Evolutionary conservation across 2,888 invertebrate genomes (phyloP).

Genomic region (Ceriagrion tenellum): DNA sequence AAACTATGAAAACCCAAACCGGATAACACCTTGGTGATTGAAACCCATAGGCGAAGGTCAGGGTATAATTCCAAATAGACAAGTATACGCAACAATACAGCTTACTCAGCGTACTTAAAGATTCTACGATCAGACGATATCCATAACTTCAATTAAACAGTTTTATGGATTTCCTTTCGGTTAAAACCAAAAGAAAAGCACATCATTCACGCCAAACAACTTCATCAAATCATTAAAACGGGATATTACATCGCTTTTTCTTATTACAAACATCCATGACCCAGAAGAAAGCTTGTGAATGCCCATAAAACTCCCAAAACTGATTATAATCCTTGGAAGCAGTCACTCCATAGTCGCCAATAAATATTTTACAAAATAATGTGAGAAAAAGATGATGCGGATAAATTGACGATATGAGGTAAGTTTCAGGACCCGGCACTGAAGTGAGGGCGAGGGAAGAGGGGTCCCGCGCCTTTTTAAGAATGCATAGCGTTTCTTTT

Average conservation of each 20-base stretch:
- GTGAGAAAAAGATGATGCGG: slow-evolving; percentile 3
- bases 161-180: no score
- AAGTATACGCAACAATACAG: no score
- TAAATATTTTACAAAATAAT: slow-evolving; percentile 18
- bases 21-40: no score
- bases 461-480: slow-evolving; percentile 19
- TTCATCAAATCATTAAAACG: neutral
- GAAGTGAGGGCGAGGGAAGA: neutral
- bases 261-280: neutral
- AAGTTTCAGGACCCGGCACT: slow-evolving; percentile 1
- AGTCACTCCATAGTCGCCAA: neutral
- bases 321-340: neutral
- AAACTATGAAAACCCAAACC: no score
- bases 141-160: no score
- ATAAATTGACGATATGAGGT: slow-evolving; percentile 8
- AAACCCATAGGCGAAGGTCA: no score
- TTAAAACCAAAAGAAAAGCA: neutral
- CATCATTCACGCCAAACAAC: neutral
- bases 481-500: slow-evolving; percentile 36
- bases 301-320: neutral
- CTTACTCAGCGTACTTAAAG: no score
- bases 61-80: no score
- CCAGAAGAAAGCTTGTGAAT: neutral
- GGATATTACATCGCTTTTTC: neutral
- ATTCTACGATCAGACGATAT: no score